These are phyloP conservation scores for Eupeodes latifasciatus DNA, from an alignment of 2,888 invertebrate genomes.

Conservation along the genomic window DNA sequence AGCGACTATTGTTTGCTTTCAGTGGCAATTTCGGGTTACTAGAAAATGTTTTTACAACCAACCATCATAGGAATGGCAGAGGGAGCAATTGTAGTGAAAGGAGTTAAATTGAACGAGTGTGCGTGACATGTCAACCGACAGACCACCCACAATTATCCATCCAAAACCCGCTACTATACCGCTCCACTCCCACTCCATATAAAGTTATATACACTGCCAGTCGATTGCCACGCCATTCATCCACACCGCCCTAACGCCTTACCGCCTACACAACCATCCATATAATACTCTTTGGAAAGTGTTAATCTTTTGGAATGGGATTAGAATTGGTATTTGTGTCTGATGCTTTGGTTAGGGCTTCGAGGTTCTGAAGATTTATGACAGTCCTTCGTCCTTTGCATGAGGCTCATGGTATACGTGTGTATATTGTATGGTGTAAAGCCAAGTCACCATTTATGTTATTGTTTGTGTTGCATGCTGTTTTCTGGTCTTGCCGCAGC, in stretches of 20 bases:
- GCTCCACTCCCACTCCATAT: too few relatives aligned
- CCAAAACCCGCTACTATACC: neutral
- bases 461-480: constrained; percentile 48
- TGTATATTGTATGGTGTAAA: neutral
- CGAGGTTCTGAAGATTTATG: constrained; percentile 67
- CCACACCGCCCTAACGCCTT: neutral
- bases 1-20: constrained; percentile 56
- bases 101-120: constrained; percentile 60
- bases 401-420: neutral
- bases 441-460: constrained; percentile 42
- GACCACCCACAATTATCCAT: neutral
- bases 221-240: neutral
- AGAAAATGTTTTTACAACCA: constrained; percentile 44
- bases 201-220: neutral
- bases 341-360: constrained; percentile 44
- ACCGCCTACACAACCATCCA: neutral
- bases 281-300: constrained; percentile 49
- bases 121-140: constrained; percentile 58
- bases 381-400: constrained; percentile 59
- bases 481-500: constrained; percentile 32
- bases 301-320: constrained; percentile 67
- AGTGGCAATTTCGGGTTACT: constrained; percentile 49
- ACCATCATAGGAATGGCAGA: neutral
- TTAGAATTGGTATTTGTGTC: constrained; percentile 62
- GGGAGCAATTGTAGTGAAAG: constrained; percentile 1